Evolutionary conservation across 1,140 invertebrate genomes (phyloP).

Genomic region (Drosophila novamexicana): DNA sequence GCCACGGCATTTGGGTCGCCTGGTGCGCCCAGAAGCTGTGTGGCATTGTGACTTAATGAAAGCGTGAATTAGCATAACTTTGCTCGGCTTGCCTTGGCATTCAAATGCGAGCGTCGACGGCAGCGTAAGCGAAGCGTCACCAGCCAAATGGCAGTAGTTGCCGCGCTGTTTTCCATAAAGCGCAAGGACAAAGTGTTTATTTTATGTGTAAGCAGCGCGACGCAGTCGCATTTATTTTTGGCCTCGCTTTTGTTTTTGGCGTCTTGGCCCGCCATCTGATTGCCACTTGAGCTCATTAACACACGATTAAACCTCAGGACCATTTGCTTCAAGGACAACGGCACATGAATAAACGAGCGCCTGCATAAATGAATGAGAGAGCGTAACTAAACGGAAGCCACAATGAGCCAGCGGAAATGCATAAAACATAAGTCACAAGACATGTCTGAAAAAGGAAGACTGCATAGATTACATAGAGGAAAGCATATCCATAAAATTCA

Average conservation of each 20-base stretch:
- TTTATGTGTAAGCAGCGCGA: constrained; percentile 52
- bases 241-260: constrained; percentile 34
- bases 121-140: neutral
- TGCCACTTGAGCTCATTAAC: constrained; percentile 80
- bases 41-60: constrained; percentile 72
- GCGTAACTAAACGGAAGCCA: constrained; percentile 43
- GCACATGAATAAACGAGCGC: constrained; percentile 24
- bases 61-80: constrained; percentile 79
- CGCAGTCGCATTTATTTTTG: constrained; percentile 11
- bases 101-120: constrained; percentile 12
- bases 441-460: neutral
- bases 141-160: constrained; percentile 37
- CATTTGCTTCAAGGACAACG: constrained; percentile 58
- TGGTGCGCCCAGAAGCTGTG: constrained; percentile 6
- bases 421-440: constrained; percentile 54
- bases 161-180: constrained; percentile 25
- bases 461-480: neutral
- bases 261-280: constrained; percentile 71
- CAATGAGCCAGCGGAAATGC: constrained; percentile 40
- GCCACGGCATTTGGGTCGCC: constrained; percentile 26
- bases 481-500: constrained; percentile 61
- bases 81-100: constrained; percentile 32
- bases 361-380: constrained; percentile 65
- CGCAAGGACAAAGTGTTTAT: constrained; percentile 75
- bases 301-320: constrained; percentile 76